Evolutionary conservation across 2,113 vertebrate species (phyloP).

Genomic region (Excalfactoria chinensis): DNA sequence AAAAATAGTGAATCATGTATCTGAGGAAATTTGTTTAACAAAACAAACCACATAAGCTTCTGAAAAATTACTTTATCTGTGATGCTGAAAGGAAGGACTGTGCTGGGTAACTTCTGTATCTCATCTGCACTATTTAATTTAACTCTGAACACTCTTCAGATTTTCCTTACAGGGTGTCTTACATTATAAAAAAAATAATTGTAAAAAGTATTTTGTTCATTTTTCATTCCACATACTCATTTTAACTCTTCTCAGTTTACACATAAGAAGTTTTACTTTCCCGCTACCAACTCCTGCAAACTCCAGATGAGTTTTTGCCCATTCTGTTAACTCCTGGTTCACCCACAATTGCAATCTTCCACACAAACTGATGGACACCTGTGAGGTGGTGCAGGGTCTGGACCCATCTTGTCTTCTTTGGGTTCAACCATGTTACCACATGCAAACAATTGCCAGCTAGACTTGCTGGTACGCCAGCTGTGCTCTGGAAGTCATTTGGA

Average conservation of each 20-base stretch:
- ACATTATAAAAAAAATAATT: background rate
- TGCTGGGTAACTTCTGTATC: background rate
- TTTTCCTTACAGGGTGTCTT: background rate
- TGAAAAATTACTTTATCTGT: slow-evolving; percentile 46
- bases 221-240: background rate
- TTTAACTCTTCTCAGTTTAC: background rate
- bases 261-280: background rate
- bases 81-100: background rate
- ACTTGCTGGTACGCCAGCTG: background rate
- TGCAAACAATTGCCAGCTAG: background rate
- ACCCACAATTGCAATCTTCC: accelerated
- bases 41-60: slow-evolving; percentile 49
- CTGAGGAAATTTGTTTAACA: slow-evolving; percentile 66
- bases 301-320: background rate
- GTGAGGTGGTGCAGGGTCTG: background rate
- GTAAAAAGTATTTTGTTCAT: background rate
- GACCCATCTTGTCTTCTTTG: background rate
- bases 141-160: background rate
- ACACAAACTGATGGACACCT: background rate
- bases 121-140: slow-evolving; percentile 4
- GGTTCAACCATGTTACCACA: background rate
- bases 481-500: slow-evolving; percentile 19
- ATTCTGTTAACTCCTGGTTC: background rate
- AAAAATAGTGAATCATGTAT: slow-evolving; percentile 70
- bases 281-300: background rate